Evolutionary conservation across 2,888 invertebrate genomes (phyloP).

Genomic region (Andricus quercusramuli): DNA sequence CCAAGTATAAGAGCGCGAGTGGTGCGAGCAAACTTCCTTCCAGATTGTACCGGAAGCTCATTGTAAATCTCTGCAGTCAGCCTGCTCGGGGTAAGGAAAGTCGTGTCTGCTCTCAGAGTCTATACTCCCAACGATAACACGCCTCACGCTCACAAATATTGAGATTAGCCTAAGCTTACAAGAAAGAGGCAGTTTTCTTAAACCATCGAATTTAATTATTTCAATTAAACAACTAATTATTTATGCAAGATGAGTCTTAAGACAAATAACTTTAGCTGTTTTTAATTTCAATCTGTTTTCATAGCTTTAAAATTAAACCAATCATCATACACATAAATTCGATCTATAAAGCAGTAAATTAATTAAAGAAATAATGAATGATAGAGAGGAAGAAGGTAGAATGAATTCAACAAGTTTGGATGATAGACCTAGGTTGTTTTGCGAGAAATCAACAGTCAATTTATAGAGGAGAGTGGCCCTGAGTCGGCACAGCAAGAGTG

Average conservation of each 20-base stretch:
- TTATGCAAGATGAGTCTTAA: background rate
- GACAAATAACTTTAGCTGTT: too few species aligned
- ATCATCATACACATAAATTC: too few species aligned
- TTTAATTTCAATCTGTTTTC: too few species aligned
- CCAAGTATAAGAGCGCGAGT: conserved; percentile 58
- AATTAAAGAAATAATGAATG: too few species aligned
- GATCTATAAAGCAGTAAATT: too few species aligned
- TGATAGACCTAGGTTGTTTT: too few species aligned
- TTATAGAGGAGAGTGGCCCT: too few species aligned
- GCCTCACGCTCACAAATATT: conserved; percentile 57
- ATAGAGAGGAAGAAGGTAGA: too few species aligned
- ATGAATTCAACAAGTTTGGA: too few species aligned
- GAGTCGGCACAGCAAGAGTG: too few species aligned
- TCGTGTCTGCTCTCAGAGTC: conserved; percentile 51
- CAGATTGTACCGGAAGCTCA: conserved; percentile 75
- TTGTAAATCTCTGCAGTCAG: conserved; percentile 75
- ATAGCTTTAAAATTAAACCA: too few species aligned
- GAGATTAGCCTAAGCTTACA: conserved; percentile 51
- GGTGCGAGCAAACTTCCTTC: conserved; percentile 74
- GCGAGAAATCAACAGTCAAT: too few species aligned
- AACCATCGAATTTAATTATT: background rate
- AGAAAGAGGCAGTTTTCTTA: background rate
- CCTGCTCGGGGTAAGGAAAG: conserved; percentile 50
- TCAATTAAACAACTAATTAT: background rate
- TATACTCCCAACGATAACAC: conserved; percentile 52